Evolutionary conservation across 2,888 invertebrate genomes (phyloP), one percentile per base, ranked within the genome.

Genomic region (Tanytarsus gracilentus): DNA sequence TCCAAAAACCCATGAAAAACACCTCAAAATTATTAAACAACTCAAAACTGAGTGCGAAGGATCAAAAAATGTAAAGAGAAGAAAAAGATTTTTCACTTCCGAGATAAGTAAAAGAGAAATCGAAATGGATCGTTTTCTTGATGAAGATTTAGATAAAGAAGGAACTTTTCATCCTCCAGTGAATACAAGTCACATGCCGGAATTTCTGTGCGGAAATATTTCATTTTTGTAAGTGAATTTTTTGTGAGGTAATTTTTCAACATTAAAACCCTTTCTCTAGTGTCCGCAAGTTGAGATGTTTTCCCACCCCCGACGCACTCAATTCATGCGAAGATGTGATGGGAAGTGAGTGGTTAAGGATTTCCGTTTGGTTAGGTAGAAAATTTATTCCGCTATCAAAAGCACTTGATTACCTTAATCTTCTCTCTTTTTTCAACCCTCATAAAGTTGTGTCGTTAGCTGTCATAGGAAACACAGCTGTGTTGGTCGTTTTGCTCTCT

Each of bases 301-400:
- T 76, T 36, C 91, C 91, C 0, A 77, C 78, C 63, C 86, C 90
- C 0, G 84, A 92, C 71, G 88, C 86, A 0, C 75, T 91, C 56
- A 92, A 90, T 73, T 91, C 91, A 0, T 92, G 92, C 71, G 91
- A 91, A 69, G 91, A 92, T 70, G 88, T 92, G 62, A 89, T 92
- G 85, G 90, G 90, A 25, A 84, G 84, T 71, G 73, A 80, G 40
- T 86, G 85, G 83, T 76, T 89, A 3, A 79, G 89, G 60, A 79
- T 83, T 64, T 84, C 88, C 58, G 90, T 93, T 2, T 95, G 94
- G 93, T 77, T 90, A 65, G 44, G 44, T 44, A 44, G 11, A 11
- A 44, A 18, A 2, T 21, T 18, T 16, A 4, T n/a, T n/a, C n/a
- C n/a, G n/a, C n/a, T n/a, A n/a, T n/a, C n/a, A n/a, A n/a, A n/a